Evolutionary conservation across 92 coral and sea anemone genomes (phyloP).

Genomic region (Meandrina meandrites): DNA sequence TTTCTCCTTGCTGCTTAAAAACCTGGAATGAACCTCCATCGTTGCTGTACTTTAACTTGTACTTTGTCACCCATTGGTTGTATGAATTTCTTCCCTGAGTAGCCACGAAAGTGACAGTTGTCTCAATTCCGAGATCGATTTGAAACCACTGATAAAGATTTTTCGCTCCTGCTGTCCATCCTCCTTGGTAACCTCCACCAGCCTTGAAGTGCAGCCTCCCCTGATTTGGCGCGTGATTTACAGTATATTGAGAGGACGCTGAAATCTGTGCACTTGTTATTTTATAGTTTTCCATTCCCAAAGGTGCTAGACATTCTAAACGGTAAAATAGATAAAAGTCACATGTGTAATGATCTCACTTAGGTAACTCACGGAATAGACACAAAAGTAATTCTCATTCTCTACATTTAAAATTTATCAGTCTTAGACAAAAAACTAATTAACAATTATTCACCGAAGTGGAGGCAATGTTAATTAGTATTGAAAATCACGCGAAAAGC

Average conservation of each 20-base stretch:
- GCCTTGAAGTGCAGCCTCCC: conserved; percentile 14
- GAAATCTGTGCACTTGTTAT: conserved; percentile 4
- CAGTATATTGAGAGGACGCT: conserved; percentile 25
- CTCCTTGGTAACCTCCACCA: neutral
- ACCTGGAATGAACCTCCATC: conserved; percentile 9
- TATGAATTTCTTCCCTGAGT: neutral
- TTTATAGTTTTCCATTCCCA: conserved; percentile 37
- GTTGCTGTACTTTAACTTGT: conserved; percentile 11
- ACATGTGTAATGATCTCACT: too few species aligned
- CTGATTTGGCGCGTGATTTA: conserved; percentile 14
- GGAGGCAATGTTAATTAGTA: too few species aligned
- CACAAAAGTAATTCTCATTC: too few species aligned
- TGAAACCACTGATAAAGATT: conserved; percentile 18
- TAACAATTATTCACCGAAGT: too few species aligned
- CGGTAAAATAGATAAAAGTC: neutral
- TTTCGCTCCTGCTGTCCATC: neutral
- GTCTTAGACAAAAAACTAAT: too few species aligned
- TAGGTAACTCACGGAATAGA: too few species aligned
- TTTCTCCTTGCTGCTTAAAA: conserved; percentile 3
- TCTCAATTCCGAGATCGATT: conserved; percentile 20
- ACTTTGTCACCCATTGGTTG: conserved; percentile 16
- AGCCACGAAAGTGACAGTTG: conserved; percentile 14
- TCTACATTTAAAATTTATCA: too few species aligned
- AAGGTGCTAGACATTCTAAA: conserved; percentile 2
- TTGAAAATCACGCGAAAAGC: too few species aligned